Evolutionary conservation across 2,797 vertebrate species (phyloP), one percentile per base, ranked within the genome.

Genomic region (Dipus sagitta): DNA sequence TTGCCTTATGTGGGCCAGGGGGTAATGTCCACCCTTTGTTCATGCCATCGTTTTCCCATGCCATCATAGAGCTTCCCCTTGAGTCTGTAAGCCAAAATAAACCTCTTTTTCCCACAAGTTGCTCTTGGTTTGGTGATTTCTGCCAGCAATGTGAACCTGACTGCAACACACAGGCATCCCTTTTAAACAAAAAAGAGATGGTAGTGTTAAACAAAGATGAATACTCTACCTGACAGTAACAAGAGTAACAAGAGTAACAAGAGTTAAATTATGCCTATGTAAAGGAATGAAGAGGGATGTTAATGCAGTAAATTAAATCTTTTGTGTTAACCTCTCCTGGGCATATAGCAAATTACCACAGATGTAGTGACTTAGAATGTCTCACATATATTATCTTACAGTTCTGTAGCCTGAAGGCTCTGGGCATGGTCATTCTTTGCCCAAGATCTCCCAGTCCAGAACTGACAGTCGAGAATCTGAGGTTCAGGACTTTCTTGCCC

Each of bases 251-350:
- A 47, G 20, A 58, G 8, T 47, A 47, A 47, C 47, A 47, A 47
- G 20, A 58, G 3, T 38, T 68, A 18, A 23, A 32, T 58, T 79
- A 18, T 58, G 60, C 13, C 32, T 74, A 34, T 42, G n/a, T 72
- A 77, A 80, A 86, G 28, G 76, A 84, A 76, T 79, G 23, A 85
- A 72, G 26, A 68, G 2, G 23, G 85, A 21, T n/a, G 28, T 15
- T 87, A 80, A 60, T 70, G 83, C 30, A n/a, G 70, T 81, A 85
- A 92, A 52, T 88, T 20, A 58, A 78, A 58, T 26, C 13, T 58
- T 77, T 79, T 71, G 23, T 68, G 12, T 88, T 85, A 4, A 17
- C 64, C 80, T 94, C 17, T 28, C 67, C 21, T 18, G 30, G 28
- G 3, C 42, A 1, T 10, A 38, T 70, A 74, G 52, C 18, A 54